Evolutionary conservation across 2,888 invertebrate species (phyloP).

Genomic region (Andrena bucephala): DNA sequence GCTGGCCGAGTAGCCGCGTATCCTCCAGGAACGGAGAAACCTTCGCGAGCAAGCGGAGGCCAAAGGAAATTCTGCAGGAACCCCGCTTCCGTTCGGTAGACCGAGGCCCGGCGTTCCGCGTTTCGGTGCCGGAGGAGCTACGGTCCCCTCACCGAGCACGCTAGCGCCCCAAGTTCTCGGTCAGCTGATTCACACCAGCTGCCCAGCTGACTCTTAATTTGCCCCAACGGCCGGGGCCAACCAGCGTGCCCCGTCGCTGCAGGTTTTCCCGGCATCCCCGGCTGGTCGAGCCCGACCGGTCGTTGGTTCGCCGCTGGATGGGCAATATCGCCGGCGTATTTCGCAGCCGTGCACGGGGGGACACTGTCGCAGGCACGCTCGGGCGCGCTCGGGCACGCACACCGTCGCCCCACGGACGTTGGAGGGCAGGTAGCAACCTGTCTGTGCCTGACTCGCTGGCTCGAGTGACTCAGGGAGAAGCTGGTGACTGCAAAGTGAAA

Average conservation of each 20-base stretch:
- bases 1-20: no score
- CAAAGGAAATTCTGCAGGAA: neutral
- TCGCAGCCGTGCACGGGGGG: constrained; percentile 20
- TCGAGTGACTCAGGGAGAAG: constrained; percentile 80
- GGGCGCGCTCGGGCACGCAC: constrained; percentile 12
- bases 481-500: constrained; percentile 77
- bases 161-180: constrained; percentile 57
- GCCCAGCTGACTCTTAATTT: constrained; percentile 69
- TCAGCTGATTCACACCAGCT: constrained; percentile 71
- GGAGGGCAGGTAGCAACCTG: constrained; percentile 78
- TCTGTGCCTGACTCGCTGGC: constrained; percentile 68
- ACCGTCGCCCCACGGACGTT: constrained; percentile 30
- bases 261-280: constrained; percentile 56
- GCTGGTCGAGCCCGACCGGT: constrained; percentile 42
- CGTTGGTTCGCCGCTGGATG: neutral
- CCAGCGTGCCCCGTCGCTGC: constrained; percentile 23
- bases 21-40: no score
- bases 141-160: constrained; percentile 4
- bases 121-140: neutral
- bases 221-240: constrained; percentile 16
- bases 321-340: constrained; percentile 25
- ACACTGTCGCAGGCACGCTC: constrained; percentile 17
- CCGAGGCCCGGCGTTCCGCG: no score
- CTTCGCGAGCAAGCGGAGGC: constrained; percentile 6
- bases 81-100: neutral